A percentile compares a stretch with the other conserved stretches of the same genome.
These are phyloP conservation scores for Nomada fucata DNA, from an alignment of 2,888 invertebrate genomes.

Conservation along the genomic window DNA sequence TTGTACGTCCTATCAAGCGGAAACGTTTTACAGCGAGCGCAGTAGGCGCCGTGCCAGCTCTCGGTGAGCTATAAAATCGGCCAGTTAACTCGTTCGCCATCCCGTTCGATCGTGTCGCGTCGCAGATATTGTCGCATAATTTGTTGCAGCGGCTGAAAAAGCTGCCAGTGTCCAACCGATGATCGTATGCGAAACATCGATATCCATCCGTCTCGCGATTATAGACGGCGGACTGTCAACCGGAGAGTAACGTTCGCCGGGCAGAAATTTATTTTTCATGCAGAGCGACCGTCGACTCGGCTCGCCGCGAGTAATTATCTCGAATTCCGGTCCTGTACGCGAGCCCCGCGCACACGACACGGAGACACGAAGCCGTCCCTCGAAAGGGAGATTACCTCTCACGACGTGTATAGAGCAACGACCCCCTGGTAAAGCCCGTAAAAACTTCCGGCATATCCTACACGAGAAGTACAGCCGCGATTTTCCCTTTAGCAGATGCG, in stretches of 20 bases:
- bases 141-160: conserved; percentile 13
- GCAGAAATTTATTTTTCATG: not conserved
- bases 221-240: conserved; percentile 11
- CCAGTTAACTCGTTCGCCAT: conserved; percentile 3
- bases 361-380: conserved; percentile 7
- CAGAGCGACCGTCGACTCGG: not conserved
- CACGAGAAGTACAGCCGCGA: conserved; percentile 60
- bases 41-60: conserved; percentile 1
- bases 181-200: no score
- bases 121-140: no score
- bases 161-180: not conserved
- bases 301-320: conserved; percentile 25
- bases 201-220: no score
- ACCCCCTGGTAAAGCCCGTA: conserved; percentile 60
- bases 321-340: conserved; percentile 2
- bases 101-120: not conserved
- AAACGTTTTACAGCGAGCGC: conserved; percentile 12
- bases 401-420: conserved; percentile 56
- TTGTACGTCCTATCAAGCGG: conserved; percentile 54
- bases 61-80: conserved; percentile 1
- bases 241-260: not conserved
- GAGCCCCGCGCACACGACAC: not conserved
- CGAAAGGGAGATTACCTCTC: conserved; percentile 41
- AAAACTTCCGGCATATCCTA: conserved; percentile 69
- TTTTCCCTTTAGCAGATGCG: conserved; percentile 67